These are phyloP conservation scores for Eleutherodactylus coqui DNA, from an alignment of 2,797 vertebrate genomes.

Conservation along the genomic window DNA sequence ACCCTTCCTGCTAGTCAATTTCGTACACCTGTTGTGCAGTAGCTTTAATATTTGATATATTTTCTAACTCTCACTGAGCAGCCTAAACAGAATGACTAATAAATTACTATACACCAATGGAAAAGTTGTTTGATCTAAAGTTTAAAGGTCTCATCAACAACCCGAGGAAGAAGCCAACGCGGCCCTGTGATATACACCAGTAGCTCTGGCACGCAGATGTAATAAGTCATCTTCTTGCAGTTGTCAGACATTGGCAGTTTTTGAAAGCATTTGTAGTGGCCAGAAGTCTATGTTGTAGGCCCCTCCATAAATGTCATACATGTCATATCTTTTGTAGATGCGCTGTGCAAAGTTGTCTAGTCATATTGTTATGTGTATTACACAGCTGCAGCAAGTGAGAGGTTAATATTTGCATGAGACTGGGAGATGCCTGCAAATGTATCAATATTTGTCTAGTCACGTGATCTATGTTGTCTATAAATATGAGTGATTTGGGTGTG, in stretches of 20 bases:
- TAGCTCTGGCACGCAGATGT: constrained; percentile 26
- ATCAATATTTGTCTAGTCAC: no score
- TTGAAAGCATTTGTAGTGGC: no score
- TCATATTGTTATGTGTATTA: no score
- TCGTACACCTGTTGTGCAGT: not conserved
- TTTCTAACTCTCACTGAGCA: not conserved
- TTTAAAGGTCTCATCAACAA: constrained; percentile 36
- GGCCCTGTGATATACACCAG: constrained; percentile 12
- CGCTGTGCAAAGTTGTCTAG: no score
- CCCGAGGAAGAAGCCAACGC: not conserved
- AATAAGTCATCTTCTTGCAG: not conserved
- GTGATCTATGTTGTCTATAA: no score
- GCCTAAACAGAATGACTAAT: constrained; percentile 2
- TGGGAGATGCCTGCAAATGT: no score
- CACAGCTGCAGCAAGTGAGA: no score
- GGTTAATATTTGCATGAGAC: no score
- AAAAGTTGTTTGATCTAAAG: constrained; percentile 43
- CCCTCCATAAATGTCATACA: no score
- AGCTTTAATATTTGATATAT: not conserved
- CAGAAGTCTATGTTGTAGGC: no score
- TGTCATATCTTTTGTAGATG: no score
- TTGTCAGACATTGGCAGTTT: not conserved
- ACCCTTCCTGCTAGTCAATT: not conserved
- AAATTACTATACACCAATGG: constrained; percentile 20
- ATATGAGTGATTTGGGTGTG: no score